Percentiles rank a stretch among this genome's conserved stretches.
Conservation (phyloP, 2,113 vertebrate genomes). For the Pelobates fuscus region DNA sequence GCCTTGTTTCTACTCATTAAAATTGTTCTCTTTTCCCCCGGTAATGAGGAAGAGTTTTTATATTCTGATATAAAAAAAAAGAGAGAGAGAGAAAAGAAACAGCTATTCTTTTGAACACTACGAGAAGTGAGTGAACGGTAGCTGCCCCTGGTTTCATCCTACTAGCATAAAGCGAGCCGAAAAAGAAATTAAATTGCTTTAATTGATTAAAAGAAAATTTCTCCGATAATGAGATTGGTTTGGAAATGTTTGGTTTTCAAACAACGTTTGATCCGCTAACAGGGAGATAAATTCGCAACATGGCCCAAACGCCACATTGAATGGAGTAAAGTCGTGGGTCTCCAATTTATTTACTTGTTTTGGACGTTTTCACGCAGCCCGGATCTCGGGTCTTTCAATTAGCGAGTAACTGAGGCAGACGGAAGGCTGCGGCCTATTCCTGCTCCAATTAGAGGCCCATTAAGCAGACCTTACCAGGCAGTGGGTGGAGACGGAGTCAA, state of each 20-base stretch:
- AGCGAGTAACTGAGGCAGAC: conserved; percentile 47
- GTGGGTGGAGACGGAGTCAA: conserved; percentile 1
- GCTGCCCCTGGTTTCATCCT: conserved; percentile 73
- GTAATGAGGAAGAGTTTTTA: conserved; percentile 61
- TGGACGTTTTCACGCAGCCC: conserved; percentile 24
- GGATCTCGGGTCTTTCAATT: conserved; percentile 59
- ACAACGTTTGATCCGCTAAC: conserved; percentile 63
- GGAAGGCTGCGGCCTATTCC: conserved; percentile 36
- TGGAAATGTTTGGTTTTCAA: conserved; percentile 59
- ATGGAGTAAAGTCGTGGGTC: conserved; percentile 54
- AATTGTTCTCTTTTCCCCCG: conserved; percentile 57
- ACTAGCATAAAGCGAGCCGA: conserved; percentile 71
- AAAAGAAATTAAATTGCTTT: conserved; percentile 76
- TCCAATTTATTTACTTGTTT: conserved; percentile 57
- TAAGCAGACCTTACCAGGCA: conserved; percentile 5
- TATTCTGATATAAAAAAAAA: conserved; percentile 41
- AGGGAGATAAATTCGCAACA: conserved; percentile 61
- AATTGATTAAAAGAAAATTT: conserved; percentile 74
- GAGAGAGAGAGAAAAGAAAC: conserved; percentile 30
- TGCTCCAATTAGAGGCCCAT: conserved; percentile 43
- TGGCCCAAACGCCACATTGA: conserved; percentile 63
- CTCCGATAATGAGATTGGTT: conserved; percentile 76
- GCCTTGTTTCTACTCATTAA: conserved; percentile 64
- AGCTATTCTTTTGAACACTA: conserved; percentile 57
- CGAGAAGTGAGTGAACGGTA: conserved; percentile 52